Evolutionary conservation across 64 coral and sea anemone species (phyloP).

Genomic region (Porites lutea): DNA sequence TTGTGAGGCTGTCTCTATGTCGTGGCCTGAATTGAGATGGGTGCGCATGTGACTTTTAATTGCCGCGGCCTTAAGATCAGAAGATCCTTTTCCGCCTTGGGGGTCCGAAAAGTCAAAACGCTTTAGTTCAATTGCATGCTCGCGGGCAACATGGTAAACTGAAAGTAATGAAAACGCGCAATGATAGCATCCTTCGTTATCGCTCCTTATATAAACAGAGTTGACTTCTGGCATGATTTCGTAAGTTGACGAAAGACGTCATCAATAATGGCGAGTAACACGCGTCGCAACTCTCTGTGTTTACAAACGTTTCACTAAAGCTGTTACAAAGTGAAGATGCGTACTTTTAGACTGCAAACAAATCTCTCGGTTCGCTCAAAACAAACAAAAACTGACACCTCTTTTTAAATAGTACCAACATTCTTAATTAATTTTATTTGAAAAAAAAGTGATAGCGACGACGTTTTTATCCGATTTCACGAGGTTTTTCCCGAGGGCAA

Average conservation of each 20-base stretch:
- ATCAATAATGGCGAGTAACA: background rate
- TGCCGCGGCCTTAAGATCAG: background rate
- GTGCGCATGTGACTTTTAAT: background rate
- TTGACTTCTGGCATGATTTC: background rate
- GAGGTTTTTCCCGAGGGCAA: too few species aligned
- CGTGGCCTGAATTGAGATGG: background rate
- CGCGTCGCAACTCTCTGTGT: too few species aligned
- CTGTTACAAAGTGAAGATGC: too few species aligned
- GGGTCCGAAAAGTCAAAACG: conserved; percentile 7
- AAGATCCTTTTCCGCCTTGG: background rate
- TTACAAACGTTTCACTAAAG: too few species aligned
- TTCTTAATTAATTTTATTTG: too few species aligned
- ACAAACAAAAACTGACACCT: too few species aligned
- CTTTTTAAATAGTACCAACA: too few species aligned
- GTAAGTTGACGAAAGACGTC: background rate
- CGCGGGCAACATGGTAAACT: too few species aligned
- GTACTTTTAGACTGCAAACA: too few species aligned
- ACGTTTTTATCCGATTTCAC: too few species aligned
- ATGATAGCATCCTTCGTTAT: background rate
- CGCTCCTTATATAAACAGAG: background rate
- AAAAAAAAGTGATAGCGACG: too few species aligned
- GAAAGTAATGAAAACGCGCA: background rate
- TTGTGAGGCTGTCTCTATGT: background rate
- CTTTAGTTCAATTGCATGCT: background rate
- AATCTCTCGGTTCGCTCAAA: too few species aligned